Evolutionary conservation across 1,140 invertebrate genomes (phyloP), one percentile per base, ranked within the genome.

Genomic region (Zaprionus capensis): DNA sequence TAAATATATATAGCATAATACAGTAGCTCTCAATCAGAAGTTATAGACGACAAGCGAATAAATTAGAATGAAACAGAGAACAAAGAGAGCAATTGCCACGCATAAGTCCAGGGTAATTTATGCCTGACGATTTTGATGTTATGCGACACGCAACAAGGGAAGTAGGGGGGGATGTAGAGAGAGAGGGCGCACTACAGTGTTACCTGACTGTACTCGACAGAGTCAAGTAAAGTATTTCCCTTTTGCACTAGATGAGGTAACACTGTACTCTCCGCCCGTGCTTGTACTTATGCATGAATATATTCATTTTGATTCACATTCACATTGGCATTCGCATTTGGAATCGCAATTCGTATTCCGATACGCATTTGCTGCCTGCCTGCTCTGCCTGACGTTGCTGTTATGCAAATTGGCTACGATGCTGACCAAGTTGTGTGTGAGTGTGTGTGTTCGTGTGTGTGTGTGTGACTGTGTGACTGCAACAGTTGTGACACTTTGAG

Each of bases 401-500:
- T 24, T 44, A 44, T 67, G 53, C 34, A 57, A 57, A 57, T 67
- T 67, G 65, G n/a, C n/a, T 57, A 46, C 26, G 65, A 57, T 44
- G 36, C 49, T 24, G 44, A n/a, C n/a, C 41, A 46, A 46, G 41
- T 17, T 46, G 41, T 46, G n/a, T 17, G 38, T 2, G 7, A 9
- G 15, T 4, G n/a, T 11, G 38, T 2, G 6, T 17, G 15, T n/a
- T n/a, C n/a, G n/a, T n/a, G n/a, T n/a, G 41, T 31, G 28, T 31
- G 28, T 11, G 31, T 31, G 9, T 31, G 38, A n/a, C 15, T 41
- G 41, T 46, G 41, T 46, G 20, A 12, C 63, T 66, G 63, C 63
- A 66, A 66, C 63, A 66, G 63, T 66, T 65, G 49, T n/a, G 31
- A 53, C 62, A 53, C 49, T 55, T 24, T 53, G 31, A 53, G 28